Conservation (phyloP, 1,140 invertebrate genomes). For the Drosophila fuyamai region DNA sequence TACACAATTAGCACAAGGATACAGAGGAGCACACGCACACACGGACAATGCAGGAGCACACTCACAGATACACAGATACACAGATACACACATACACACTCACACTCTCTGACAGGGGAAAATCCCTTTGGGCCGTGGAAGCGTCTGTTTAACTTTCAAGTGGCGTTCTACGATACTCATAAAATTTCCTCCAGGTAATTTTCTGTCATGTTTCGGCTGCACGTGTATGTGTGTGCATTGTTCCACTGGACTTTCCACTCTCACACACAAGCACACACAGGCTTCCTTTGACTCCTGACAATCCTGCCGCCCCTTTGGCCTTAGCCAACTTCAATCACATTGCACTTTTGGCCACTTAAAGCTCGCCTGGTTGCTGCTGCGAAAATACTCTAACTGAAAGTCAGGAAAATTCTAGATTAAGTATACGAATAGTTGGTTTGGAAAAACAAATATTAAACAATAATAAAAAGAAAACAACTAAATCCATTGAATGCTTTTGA, state of each 20-base stretch:
- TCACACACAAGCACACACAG: constrained; percentile 1
- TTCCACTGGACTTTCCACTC: constrained; percentile 55
- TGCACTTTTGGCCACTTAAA: constrained; percentile 79
- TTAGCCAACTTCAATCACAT: constrained; percentile 48
- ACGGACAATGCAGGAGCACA: neutral
- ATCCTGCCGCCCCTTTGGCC: constrained; percentile 21
- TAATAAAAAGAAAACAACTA: neutral
- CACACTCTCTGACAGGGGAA: neutral
- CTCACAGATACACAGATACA: neutral
- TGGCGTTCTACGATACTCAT: constrained; percentile 77
- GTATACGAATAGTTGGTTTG: neutral
- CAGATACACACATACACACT: constrained; percentile 23
- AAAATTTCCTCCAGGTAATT: constrained; percentile 82
- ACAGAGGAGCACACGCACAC: constrained; percentile 27
- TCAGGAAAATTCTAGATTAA: neutral
- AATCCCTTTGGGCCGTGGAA: constrained; percentile 59
- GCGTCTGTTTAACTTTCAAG: constrained; percentile 81
- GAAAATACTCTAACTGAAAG: constrained; percentile 6
- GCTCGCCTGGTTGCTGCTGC: constrained; percentile 30
- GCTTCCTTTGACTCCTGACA: constrained; percentile 28
- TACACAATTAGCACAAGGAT: constrained; percentile 77
- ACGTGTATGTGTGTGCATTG: constrained; percentile 44
- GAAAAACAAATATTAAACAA: too few relatives aligned
- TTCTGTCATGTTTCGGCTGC: constrained; percentile 57
- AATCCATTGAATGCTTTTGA: neutral